Base-by-base conservation (phyloP, 2,113 vertebrate genomes). In the Lagopus leucura region DNA sequence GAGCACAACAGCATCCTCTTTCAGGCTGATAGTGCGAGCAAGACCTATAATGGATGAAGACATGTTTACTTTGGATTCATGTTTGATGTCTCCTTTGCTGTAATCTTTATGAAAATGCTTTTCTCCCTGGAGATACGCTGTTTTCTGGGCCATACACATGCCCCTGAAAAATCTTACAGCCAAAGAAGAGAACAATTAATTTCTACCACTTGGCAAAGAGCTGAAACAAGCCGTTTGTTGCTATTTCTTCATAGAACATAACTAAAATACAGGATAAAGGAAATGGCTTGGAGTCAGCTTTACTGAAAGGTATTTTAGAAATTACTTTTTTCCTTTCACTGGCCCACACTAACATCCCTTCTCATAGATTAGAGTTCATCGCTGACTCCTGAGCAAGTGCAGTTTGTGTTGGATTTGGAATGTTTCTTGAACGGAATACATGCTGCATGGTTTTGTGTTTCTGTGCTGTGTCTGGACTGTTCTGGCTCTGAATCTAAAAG, bases 111-210 rank as follows among this genome's bases (percentile, higher is more conserved):
- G 36, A 34, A 67, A 66, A 64, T 34, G 4, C 3, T 61, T 60
- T 32, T 60, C n/a, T 57, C 27, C 22, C 20, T 36, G 12, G 28
- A n/a, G 38, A 6, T 43, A 19, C 11, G 5, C 32, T 48, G 4
- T 21, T 86, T 48, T 54, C 52, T 57, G 50, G 25, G 7, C 55
- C 1, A 1, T 40, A 8, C 18, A 34, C 21, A 15, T 0, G 0
- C 6, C 71, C 76, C 25, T 48, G 27, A 89, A 85, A 86, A 67
- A 50, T 76, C 87, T 48, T 82, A 24, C 19, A 82, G 47, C 13
- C 47, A 43, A 72, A 13, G 6, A 25, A 85, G 86, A 87, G 67
- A 61, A 8, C 1, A 3, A 10, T 89, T 45, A 5, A 8, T 52
- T 64, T 74, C 17, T 61, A 71, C 38, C 36, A 20, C 17, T 93